Evolutionary conservation across 2,113 vertebrate genomes (phyloP), one percentile per base, ranked within the genome.

Genomic region (Nansenia antarctica): DNA sequence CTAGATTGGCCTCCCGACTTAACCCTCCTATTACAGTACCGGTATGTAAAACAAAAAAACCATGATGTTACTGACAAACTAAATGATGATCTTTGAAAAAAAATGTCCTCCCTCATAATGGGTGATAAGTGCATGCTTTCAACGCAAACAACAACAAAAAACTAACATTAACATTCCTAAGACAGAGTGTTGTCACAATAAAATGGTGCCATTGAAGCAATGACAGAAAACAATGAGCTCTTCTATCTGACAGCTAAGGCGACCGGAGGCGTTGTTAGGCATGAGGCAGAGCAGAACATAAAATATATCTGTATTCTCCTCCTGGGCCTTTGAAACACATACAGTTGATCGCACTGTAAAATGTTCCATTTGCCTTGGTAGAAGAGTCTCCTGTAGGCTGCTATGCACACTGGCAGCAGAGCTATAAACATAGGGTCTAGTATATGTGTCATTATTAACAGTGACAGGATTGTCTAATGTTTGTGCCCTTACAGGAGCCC

Each of bases 391-490:
- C 11, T 62, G 74, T 68, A 69, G 78, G 79, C 59, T 85, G 63
- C 70, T 77, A 82, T 82, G 67, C 70, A 39, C 62, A 59, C 58
- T 82, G 77, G 67, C 83, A 80, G 77, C 69, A 76, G 62, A 69
- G 67, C 73, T 72, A 62, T 81, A 78, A 81, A 78, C 82, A 81
- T 71, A 59, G 69, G 69, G 26, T 70, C 64, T 72, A 55, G 12
- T 52, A 32, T 65, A 77, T 76, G 70, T 66, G 73, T 72, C 45
- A 37, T 83, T 82, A 87, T 84, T 71, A 84, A 77, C 73, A 76
- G 67, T 81, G 84, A 86, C 85, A 84, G 80, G 72, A 71, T 77
- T 78, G 73, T 72, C 74, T 82, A 84, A 82, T 32, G 57, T 54
- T 55, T 55, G 67, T 64, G 77, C 39, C 77, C 83, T 77, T 64